A percentile compares a stretch with the other conserved stretches of the same genome.
Conservation (phyloP, 2,888 invertebrate genomes). For the Ctenicera cuprea region DNA sequence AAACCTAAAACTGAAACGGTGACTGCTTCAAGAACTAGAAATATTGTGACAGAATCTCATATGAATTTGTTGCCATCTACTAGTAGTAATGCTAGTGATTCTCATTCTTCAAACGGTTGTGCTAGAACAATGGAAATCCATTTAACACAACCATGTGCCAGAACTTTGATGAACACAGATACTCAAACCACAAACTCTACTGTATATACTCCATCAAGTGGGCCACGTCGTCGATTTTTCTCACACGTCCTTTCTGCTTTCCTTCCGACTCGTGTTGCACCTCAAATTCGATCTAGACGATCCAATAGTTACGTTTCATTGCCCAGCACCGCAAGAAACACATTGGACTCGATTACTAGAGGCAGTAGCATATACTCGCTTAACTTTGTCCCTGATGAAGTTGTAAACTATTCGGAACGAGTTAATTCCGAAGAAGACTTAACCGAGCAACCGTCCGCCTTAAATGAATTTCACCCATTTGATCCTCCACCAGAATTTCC, state of each 20-base stretch:
- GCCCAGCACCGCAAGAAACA: slow-evolving; percentile 34
- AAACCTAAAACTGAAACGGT: slow-evolving; percentile 6
- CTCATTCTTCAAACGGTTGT: background rate
- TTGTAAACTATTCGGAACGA: slow-evolving; percentile 69
- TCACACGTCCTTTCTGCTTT: slow-evolving; percentile 67
- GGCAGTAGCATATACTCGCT: slow-evolving; percentile 1
- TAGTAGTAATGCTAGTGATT: background rate
- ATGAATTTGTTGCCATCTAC: background rate
- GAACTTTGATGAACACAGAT: slow-evolving; percentile 50
- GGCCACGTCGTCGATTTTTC: slow-evolving; percentile 62
- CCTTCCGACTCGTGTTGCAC: slow-evolving; percentile 66
- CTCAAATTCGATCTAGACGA: slow-evolving; percentile 53
- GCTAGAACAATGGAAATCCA: slow-evolving; percentile 15
- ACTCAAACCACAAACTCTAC: slow-evolving; percentile 60
- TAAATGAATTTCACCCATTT: slow-evolving; percentile 60
- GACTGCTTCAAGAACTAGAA: slow-evolving; percentile 1
- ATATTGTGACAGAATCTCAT: background rate
- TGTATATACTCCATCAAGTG: slow-evolving; percentile 59
- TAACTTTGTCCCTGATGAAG: slow-evolving; percentile 62
- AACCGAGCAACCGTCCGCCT: slow-evolving; percentile 41
- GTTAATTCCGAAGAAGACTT: slow-evolving; percentile 65
- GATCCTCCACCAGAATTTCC: slow-evolving; percentile 63
- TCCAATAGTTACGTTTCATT: slow-evolving; percentile 39
- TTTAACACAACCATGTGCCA: slow-evolving; percentile 41
- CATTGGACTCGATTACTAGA: slow-evolving; percentile 26